phyloP scores from a whole-genome alignment of 2,888 invertebrate species.

The Napeogenes sylphis region DNA sequence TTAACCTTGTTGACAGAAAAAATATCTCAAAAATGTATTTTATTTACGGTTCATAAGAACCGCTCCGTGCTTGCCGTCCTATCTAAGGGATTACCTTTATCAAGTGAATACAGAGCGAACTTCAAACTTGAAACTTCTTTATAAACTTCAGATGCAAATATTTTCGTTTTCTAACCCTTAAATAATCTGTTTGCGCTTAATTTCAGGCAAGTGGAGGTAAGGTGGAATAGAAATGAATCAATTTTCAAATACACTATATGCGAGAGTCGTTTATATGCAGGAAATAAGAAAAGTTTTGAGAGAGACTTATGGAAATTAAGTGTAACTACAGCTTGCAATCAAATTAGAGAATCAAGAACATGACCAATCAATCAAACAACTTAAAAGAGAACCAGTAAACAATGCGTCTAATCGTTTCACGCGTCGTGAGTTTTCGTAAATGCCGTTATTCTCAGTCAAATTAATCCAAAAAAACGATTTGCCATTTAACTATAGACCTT shows the following conservation, averaged over 20 bases:
- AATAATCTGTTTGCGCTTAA: background rate
- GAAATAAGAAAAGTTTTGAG: too few relatives aligned
- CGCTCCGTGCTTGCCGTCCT: constrained; percentile 26
- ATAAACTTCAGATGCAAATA: constrained; percentile 5
- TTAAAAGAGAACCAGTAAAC: constrained; percentile 22
- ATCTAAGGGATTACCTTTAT: constrained; percentile 34
- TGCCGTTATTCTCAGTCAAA: constrained; percentile 33
- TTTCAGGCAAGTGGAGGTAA: background rate
- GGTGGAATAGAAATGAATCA: background rate
- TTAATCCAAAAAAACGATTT: constrained; percentile 19
- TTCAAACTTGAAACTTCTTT: constrained; percentile 1
- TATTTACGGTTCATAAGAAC: background rate
- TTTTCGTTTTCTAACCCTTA: background rate
- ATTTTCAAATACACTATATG: too few relatives aligned
- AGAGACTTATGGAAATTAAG: too few relatives aligned
- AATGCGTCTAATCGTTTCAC: constrained; percentile 35
- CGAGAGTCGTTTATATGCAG: too few relatives aligned
- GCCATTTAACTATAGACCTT: background rate
- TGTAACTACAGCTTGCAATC: background rate
- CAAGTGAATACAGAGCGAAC: constrained; percentile 15
- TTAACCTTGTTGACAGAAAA: too few relatives aligned
- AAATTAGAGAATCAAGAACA: background rate
- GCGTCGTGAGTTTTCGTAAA: constrained; percentile 31
- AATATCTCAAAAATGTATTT: too few relatives aligned
- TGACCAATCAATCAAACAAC: constrained; percentile 24